A percentile compares a stretch with the other conserved stretches of the same genome.
These are phyloP conservation scores for Andrena chrysosceles DNA, from an alignment of 2,888 invertebrate genomes.

Conservation along the genomic window DNA sequence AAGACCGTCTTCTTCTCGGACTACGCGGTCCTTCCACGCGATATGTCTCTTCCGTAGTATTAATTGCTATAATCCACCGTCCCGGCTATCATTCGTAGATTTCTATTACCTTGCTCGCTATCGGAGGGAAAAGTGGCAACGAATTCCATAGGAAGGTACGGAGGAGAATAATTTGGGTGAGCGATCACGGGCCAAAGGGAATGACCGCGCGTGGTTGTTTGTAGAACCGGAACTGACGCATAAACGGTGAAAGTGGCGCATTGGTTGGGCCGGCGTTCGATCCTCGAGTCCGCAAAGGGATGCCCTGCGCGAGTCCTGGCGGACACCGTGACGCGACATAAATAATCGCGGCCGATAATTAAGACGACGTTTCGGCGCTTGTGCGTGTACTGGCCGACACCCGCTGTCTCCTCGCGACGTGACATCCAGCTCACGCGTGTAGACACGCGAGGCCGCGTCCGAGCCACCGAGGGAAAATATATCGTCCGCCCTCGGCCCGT, in stretches of 20 bases:
- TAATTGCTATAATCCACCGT: conserved; percentile 70
- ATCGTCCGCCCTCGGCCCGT: conserved; percentile 58
- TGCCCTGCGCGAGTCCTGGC: conserved; percentile 14
- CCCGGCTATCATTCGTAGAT: conserved; percentile 26
- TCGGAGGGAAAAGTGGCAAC: background rate
- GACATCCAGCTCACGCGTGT: conserved; percentile 74
- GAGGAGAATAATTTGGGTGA: background rate
- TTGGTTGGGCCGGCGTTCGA: conserved; percentile 9
- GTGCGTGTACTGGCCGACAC: conserved; percentile 73
- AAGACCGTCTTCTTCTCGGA: conserved; percentile 43
- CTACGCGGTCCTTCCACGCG: conserved; percentile 66
- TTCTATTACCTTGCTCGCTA: conserved; percentile 21
- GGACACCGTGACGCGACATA: conserved; percentile 61
- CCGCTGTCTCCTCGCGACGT: conserved; percentile 79
- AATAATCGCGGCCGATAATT: conserved; percentile 78
- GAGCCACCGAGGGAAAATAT: conserved; percentile 58
- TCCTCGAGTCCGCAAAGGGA: conserved; percentile 10
- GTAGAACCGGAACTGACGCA: conserved; percentile 2
- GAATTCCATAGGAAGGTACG: background rate
- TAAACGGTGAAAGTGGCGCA: background rate
- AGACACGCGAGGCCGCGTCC: conserved; percentile 76
- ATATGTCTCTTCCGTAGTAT: conserved; percentile 69
- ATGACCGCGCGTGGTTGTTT: background rate
- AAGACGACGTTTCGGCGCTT: conserved; percentile 74
- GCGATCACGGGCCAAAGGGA: background rate